Conservation (phyloP, 92 coral and sea anemone genomes). For the Zoanthus sansibaricus region DNA sequence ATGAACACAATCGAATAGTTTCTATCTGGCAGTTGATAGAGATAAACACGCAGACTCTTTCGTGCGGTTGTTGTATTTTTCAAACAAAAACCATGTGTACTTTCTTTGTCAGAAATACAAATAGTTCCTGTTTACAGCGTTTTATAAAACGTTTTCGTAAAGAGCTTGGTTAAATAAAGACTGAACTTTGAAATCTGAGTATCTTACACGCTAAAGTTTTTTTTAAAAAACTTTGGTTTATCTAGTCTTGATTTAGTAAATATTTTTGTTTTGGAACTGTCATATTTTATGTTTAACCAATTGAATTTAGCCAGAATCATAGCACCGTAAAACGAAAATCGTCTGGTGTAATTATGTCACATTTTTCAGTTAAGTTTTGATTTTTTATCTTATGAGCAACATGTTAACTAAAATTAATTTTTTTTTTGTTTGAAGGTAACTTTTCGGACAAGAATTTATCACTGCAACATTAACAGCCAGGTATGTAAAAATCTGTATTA, state of each 20-base stretch:
- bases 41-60: background rate
- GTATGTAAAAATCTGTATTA: slow-evolving; percentile 25
- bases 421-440: slow-evolving; percentile 58
- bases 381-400: too few species aligned
- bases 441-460: slow-evolving; percentile 82
- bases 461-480: slow-evolving; percentile 87
- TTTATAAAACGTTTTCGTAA: background rate
- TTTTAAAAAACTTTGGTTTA: background rate
- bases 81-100: background rate
- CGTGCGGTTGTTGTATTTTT: background rate
- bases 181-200: background rate
- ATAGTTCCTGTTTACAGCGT: background rate
- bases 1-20: slow-evolving; percentile 26
- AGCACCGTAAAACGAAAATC: too few species aligned
- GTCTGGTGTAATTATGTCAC: too few species aligned
- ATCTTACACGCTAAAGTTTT: background rate
- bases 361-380: too few species aligned
- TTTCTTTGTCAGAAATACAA: background rate
- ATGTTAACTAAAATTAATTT: too few species aligned
- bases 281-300: too few species aligned
- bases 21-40: slow-evolving; percentile 10
- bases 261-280: too few species aligned
- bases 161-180: background rate
- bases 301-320: too few species aligned
- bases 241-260: too few species aligned